Evolutionary conservation across 2,888 invertebrate genomes (phyloP), one percentile per base, ranked within the genome.

Genomic region (Philonicus albiceps): DNA sequence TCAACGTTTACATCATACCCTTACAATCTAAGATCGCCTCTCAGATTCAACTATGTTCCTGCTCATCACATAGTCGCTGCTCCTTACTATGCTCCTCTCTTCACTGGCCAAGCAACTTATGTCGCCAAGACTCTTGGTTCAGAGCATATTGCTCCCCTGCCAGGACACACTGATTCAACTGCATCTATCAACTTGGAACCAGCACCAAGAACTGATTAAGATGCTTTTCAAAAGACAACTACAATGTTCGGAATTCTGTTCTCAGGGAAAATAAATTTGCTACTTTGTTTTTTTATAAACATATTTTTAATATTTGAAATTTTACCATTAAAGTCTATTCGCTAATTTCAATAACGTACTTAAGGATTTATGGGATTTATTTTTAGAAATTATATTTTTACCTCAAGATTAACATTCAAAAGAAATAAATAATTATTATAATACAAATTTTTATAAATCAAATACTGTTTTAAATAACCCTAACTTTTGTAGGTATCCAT

Each of bases 71-170:
- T 19, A 2, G 19, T 64, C 3, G 11, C 2, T 16, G 13, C 86
- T 34, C 11, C 8, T 37, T 37, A 37, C 11, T 37, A 43, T 27
- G 90, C 88, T 75, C 90, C 90, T 5, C 87, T 86, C 75, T 87
- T 88, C 49, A 87, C 88, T 83, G 90, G 90, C 78, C 89, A 84
- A 89, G 91, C 75, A 87, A 92, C 92, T 89, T 94, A 93, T 89
- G 93, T 94, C 81, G 94, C 94, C 86, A 93, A 94, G 88, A 94
- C 93, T 22, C 93, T 93, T 88, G 94, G 94, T 86, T 93, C 94
- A 53, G 90, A 93, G 3, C 94, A 94, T 89, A 92, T 93, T 72
- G 94, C 94, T 76, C 94, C 94, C 4, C 90, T 94, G 89, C 93
- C 93, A 78, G 93, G 93, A 90, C 94, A 94, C 88, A 22, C 89